Percentiles rank a stretch among this genome's conserved stretches.
Conservation (phyloP, 2,797 vertebrate species). For the Phrynocephalus guinanensis region DNA sequence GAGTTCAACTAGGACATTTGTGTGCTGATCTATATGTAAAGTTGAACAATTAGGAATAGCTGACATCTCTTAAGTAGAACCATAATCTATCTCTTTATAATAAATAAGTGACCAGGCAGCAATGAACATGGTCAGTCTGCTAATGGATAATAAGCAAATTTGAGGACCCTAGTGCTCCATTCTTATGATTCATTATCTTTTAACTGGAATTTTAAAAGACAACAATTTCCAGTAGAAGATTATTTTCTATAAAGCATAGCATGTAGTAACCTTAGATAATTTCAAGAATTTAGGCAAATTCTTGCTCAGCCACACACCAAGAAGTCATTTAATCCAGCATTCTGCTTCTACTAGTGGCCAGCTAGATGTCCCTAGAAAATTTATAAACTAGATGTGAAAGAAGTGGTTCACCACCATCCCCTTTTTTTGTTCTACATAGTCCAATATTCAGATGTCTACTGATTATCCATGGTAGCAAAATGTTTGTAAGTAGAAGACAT, state of each 20-base stretch:
- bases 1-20: too few species aligned
- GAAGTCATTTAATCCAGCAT: background rate
- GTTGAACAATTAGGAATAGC: too few species aligned
- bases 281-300: background rate
- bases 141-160: too few species aligned
- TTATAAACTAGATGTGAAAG: background rate
- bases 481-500: background rate
- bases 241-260: too few species aligned
- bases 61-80: too few species aligned
- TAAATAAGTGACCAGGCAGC: too few species aligned
- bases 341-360: background rate
- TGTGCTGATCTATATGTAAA: too few species aligned
- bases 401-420: background rate
- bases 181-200: too few species aligned
- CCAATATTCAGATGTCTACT: background rate
- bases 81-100: too few species aligned
- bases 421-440: background rate
- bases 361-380: background rate
- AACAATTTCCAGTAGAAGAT: background rate
- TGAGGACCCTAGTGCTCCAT: too few species aligned
- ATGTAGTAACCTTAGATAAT: background rate
- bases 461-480: background rate
- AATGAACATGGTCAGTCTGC: too few species aligned
- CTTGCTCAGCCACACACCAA: background rate
- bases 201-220: background rate